Evolutionary conservation across 37 sponge, comb jelly and placozoan species (phyloP), one percentile per base, ranked within the genome.

Genomic region (Spongilla lacustris): DNA sequence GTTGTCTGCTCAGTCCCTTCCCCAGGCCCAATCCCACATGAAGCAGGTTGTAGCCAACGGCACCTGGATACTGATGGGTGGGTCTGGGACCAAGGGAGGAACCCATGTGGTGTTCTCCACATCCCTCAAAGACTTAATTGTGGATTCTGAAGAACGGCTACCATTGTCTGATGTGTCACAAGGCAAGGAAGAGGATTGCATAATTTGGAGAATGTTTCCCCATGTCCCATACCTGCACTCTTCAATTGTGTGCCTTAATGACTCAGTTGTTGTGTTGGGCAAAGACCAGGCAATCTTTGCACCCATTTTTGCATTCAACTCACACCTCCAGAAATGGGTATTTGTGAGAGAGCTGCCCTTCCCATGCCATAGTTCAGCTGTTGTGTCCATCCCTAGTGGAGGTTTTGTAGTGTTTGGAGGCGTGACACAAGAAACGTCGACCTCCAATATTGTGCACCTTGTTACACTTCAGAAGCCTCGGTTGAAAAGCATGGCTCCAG

Each of bases 301-400:
- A 68, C 22, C 17, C 29, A 82, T 82, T 8, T 46, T 36, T 82
- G 82, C 82, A 71, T 70, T 32, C 27, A 11, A 37, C 41, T 25
- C 71, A 26, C 48, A 35, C 46, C 37, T 49, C 37, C 46, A 82
- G 34, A 35, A 46, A 49, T 82, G 82, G 82, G 46, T 82, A 36
- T 72, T 71, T 24, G 72, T 82, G 71, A 72, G 71, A 41, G 37
- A 82, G 49, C 19, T 82, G 73, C 82, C 82, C 9, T 23, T 71
- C 24, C 41, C 22, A 17, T 49, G 36, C 22, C 31, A 38, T 6
- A 21, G 17, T 34, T 34, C 73, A 24, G 21, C 28, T 14, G 26
- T 14, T 13, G 32, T 73, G 10, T 34, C 73, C 21, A 33, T 34
- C 32, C 30, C 32, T 17, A 14, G 32, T 24, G 73, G 30, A 73